phyloP scores from a whole-genome alignment of 2,113 vertebrate species.

The Nannospalax galili region DNA sequence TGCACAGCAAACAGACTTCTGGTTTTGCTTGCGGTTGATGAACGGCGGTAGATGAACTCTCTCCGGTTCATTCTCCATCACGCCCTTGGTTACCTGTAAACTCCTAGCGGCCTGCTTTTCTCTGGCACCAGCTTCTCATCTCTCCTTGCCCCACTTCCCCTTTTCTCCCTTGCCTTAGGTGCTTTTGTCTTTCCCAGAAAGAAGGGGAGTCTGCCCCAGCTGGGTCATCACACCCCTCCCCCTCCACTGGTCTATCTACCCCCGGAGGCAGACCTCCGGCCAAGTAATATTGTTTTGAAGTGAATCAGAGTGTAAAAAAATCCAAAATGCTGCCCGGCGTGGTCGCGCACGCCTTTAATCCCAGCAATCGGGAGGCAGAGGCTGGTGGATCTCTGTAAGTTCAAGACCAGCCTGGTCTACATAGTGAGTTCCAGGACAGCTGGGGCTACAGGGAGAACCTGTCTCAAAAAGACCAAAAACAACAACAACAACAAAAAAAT shows the following conservation, averaged over 20 bases:
- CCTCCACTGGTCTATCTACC: not conserved
- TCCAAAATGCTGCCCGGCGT: too few relatives aligned
- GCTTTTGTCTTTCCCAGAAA: not conserved
- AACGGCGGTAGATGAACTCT: not conserved
- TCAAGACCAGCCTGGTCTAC: too few relatives aligned
- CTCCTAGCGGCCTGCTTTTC: slow-evolving; percentile 3
- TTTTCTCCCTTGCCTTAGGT: not conserved
- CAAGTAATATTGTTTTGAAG: not conserved
- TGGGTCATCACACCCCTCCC: not conserved
- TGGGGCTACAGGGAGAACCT: too few relatives aligned
- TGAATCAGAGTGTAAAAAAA: not conserved
- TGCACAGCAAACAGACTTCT: not conserved
- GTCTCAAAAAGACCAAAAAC: too few relatives aligned
- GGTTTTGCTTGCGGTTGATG: not conserved
- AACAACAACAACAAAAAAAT: too few relatives aligned
- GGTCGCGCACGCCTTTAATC: too few relatives aligned
- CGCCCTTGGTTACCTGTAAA: not conserved
- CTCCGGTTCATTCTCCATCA: not conserved
- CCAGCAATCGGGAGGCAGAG: too few relatives aligned
- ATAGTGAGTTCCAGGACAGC: too few relatives aligned
- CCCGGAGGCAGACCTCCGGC: not conserved
- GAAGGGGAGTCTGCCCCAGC: not conserved
- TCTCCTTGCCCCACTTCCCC: not conserved
- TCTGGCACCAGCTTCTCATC: not conserved
- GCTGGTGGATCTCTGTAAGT: too few relatives aligned